phyloP scores from a whole-genome alignment of 2,888 invertebrate genomes.

The Stegophylla sp. region DNA sequence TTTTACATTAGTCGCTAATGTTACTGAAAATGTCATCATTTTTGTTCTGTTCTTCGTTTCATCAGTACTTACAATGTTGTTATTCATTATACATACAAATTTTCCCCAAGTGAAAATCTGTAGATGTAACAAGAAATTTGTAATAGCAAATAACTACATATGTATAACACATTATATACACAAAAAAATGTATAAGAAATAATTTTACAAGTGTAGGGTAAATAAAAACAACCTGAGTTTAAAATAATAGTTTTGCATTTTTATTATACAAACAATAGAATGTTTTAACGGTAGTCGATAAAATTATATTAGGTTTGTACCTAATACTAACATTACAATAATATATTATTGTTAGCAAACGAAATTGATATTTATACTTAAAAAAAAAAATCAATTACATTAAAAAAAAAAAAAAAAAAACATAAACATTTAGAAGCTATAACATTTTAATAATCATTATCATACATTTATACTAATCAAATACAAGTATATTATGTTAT shows the following conservation, averaged over 20 bases:
- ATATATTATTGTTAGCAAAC: constrained; percentile 48
- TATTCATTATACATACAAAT: too few relatives aligned
- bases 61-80: too few relatives aligned
- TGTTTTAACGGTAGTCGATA: constrained; percentile 52
- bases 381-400: constrained; percentile 44
- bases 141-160: too few relatives aligned
- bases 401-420: neutral
- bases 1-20: too few relatives aligned
- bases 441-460: constrained; percentile 49
- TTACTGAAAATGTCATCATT: too few relatives aligned
- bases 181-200: too few relatives aligned
- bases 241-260: constrained; percentile 56
- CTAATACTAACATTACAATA: constrained; percentile 56
- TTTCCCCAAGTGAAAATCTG: too few relatives aligned
- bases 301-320: constrained; percentile 47
- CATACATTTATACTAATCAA: constrained; percentile 46
- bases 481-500: constrained; percentile 39
- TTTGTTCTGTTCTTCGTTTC: too few relatives aligned
- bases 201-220: too few relatives aligned
- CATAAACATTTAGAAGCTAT: constrained; percentile 49
- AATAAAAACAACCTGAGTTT: neutral
- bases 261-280: constrained; percentile 56
- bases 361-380: constrained; percentile 39
- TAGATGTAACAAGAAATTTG: too few relatives aligned
- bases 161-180: too few relatives aligned